A percentile compares a stretch with the other conserved stretches of the same genome.
phyloP scores from a whole-genome alignment of 2,113 vertebrate species.

The Gobius niger region DNA sequence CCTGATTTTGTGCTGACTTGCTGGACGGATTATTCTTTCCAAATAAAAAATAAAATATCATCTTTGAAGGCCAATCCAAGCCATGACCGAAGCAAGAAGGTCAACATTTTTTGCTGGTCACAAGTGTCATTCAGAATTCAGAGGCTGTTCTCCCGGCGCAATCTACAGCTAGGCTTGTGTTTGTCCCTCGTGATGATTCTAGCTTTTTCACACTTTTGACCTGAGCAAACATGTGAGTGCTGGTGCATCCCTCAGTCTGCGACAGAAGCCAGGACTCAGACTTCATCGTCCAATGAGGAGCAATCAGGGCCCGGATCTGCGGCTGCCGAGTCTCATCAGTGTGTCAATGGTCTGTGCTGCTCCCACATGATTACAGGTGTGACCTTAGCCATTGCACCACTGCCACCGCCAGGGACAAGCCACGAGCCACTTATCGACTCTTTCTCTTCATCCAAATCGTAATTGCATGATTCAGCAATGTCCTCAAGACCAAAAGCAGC shows the following conservation, averaged over 20 bases:
- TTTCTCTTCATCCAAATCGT: constrained; percentile 48
- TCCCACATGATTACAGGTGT: constrained; percentile 69
- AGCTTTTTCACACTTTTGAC: constrained; percentile 26
- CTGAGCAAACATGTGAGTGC: constrained; percentile 24
- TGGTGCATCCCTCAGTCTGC: constrained; percentile 48
- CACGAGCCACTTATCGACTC: constrained; percentile 53
- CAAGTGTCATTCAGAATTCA: background rate
- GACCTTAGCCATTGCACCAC: constrained; percentile 59
- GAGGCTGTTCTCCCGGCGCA: background rate
- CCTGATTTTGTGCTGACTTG: background rate
- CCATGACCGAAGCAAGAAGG: background rate
- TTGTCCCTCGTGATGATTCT: constrained; percentile 8
- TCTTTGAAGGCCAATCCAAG: background rate
- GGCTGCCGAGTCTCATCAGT: constrained; percentile 60
- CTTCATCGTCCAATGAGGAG: constrained; percentile 63
- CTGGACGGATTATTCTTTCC: no score
- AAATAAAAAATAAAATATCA: background rate
- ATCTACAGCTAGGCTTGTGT: background rate
- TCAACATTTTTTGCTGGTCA: background rate
- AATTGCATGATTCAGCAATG: constrained; percentile 70
- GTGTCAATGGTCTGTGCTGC: constrained; percentile 68
- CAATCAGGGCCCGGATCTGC: constrained; percentile 56
- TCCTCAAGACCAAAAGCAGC: constrained; percentile 56
- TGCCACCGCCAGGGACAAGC: constrained; percentile 27
- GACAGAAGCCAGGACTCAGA: constrained; percentile 38